Conservation (phyloP, 2,113 vertebrate genomes). For the Pristiophorus japonicus region DNA sequence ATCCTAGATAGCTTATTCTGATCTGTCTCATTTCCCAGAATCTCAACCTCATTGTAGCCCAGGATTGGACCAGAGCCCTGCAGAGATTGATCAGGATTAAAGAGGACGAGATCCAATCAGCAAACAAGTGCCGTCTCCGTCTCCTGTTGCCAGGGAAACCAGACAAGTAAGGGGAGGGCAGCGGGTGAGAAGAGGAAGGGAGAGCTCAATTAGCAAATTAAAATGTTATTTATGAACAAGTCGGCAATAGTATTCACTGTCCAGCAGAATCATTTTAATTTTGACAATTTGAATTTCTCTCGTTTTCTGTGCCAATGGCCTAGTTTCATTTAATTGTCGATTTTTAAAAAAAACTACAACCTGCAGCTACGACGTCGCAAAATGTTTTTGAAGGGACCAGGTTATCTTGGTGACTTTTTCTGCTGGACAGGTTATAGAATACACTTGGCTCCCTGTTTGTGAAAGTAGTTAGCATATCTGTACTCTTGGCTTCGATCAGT, state of each 20-base stretch:
- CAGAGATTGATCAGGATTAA: constrained; percentile 89
- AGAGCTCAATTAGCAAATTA: not conserved
- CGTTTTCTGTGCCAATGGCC: not conserved
- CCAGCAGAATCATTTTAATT: not conserved
- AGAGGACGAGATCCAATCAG: constrained; percentile 89
- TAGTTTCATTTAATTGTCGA: not conserved
- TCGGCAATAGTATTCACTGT: not conserved
- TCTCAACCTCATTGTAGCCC: constrained; percentile 86
- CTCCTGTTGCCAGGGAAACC: constrained; percentile 85
- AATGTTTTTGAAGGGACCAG: not conserved
- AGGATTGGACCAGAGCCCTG: constrained; percentile 91
- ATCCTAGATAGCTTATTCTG: not conserved
- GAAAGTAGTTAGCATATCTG: not conserved
- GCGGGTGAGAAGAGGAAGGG: not conserved
- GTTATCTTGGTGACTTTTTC: not conserved
- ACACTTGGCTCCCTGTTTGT: not conserved
- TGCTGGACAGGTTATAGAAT: not conserved
- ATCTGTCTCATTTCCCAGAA: constrained; percentile 59
- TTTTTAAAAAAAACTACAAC: not conserved
- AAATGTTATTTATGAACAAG: not conserved
- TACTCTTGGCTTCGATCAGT: not conserved
- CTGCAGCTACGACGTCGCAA: too few species aligned
- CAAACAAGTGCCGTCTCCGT: constrained; percentile 88
- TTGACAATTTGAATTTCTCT: too few species aligned
- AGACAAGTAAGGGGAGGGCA: constrained; percentile 73